A percentile compares a stretch with the other conserved stretches of the same genome.
These are phyloP conservation scores for Piscicola geometra DNA, from an alignment of 2,888 invertebrate genomes.

Conservation along the genomic window DNA sequence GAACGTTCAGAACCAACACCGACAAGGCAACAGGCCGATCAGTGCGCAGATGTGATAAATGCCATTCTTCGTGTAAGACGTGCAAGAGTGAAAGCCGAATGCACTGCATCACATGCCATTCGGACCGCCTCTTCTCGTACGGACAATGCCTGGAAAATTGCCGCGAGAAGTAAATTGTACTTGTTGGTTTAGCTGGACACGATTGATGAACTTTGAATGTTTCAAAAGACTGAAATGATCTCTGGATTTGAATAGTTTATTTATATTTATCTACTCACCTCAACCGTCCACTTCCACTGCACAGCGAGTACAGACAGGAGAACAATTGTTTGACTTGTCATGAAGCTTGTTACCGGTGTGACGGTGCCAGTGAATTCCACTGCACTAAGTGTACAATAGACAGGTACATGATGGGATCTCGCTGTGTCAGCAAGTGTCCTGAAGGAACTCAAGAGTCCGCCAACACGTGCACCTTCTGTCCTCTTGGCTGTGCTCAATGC, in stretches of 20 bases:
- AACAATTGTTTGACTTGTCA: slow-evolving; percentile 23
- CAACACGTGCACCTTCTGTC: slow-evolving; percentile 2
- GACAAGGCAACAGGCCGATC: background rate
- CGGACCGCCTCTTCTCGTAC: background rate
- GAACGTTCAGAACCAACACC: background rate
- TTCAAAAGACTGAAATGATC: background rate
- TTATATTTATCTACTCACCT: background rate
- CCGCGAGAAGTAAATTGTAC: background rate
- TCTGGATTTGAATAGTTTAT: background rate
- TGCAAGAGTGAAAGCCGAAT: background rate
- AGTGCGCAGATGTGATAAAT: slow-evolving; percentile 19
- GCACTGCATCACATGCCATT: slow-evolving; percentile 5
- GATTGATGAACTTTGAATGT: background rate
- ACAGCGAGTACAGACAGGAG: slow-evolving; percentile 1
- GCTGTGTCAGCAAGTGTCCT: background rate
- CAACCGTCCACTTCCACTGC: background rate
- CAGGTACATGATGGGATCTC: background rate
- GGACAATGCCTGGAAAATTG: background rate
- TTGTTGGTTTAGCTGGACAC: background rate
- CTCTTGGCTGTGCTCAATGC: slow-evolving; percentile 3
- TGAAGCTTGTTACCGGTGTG: background rate
- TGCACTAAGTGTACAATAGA: slow-evolving; percentile 5
- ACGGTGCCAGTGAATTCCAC: background rate
- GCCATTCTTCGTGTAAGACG: slow-evolving; percentile 4
- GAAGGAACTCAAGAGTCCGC: background rate